Evolutionary conservation across 2,888 invertebrate genomes (phyloP).

Genomic region (Eupeodes luniger): DNA sequence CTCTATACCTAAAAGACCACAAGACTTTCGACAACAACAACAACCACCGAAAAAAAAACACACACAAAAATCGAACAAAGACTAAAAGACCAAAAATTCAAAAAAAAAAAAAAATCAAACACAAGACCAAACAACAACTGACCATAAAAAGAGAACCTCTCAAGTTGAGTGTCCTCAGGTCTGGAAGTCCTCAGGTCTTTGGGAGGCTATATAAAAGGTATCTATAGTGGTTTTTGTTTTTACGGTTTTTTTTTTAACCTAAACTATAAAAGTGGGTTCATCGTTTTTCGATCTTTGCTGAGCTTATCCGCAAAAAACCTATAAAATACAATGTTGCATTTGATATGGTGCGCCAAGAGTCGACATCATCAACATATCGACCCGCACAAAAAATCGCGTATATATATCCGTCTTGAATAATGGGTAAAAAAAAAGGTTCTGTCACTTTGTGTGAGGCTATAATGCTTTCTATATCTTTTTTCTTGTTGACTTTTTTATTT

Average conservation of each 20-base stretch:
- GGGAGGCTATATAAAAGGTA: not conserved
- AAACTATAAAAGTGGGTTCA: slow-evolving; percentile 36
- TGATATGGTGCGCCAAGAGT: slow-evolving; percentile 37
- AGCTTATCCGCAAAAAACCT: slow-evolving; percentile 57
- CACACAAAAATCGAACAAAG: slow-evolving; percentile 9
- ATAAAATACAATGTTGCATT: slow-evolving; percentile 67
- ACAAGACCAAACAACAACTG: slow-evolving; percentile 23
- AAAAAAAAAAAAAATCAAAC: slow-evolving; percentile 1
- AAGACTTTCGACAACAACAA: slow-evolving; percentile 19
- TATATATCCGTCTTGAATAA: not conserved
- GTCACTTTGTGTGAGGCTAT: slow-evolving; percentile 19
- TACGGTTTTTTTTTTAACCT: not conserved
- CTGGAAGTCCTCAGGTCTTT: not conserved
- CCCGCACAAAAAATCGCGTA: not conserved
- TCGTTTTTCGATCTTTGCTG: not conserved
- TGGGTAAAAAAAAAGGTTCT: not conserved
- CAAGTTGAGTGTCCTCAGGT: slow-evolving; percentile 47
- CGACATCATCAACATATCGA: slow-evolving; percentile 1
- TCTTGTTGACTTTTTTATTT: not conserved
- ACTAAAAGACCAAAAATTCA: slow-evolving; percentile 20
- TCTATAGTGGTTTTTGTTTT: not conserved
- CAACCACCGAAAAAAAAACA: not conserved
- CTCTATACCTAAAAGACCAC: slow-evolving; percentile 20
- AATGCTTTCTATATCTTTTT: not conserved
- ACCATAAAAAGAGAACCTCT: slow-evolving; percentile 42